Evolutionary conservation across 2,113 vertebrate genomes (phyloP), one percentile per base, ranked within the genome.

Genomic region (Atrichornis clamosus): DNA sequence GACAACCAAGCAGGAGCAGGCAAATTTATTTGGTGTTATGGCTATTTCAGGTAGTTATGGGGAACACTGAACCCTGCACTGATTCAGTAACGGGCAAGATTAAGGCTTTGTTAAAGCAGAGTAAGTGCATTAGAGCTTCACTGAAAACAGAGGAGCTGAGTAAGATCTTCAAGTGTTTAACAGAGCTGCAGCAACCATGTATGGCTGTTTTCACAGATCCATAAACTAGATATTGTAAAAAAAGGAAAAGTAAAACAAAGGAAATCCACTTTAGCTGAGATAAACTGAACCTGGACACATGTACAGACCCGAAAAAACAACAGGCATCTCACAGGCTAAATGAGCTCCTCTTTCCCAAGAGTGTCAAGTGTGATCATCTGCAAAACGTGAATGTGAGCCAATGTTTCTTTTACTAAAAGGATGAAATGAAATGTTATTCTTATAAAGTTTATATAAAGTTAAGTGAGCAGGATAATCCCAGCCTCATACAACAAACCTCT

Each of bases 251-350:
- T 4, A 74, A 80, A 86, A 58, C 53, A 58, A 65, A 84, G 44
- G 52, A 95, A 95, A 84, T 89, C 52, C 89, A 75, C 64, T 95
- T 95, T 7, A 70, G 77, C 35, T 55, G 86, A 75, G 89, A 92
- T 55, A 81, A 88, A 75, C 33, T 72, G 63, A 84, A 55, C 42
- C 56, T 67, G 78, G 60, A 59, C 60, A 92, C 28, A 5, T 5
- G 22, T 20, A 41, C n/a, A 26, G 21, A 64, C 22, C 44, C 67
- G 7, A 20, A 44, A 84, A 73, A 72, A 27, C 44, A 9, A 27
- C 41, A 80, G 46, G 33, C 47, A 55, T 26, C 76, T 86, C 72
- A 42, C 64, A 76, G 64, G 39, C 33, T 47, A 59, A 91, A 59
- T 0, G 7, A 93, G 72, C 64, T 90, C 46, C 42, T 75, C 6